These are phyloP conservation scores for Drosophila prostipennis DNA, from an alignment of 2,888 invertebrate genomes.

Conservation along the genomic window DNA sequence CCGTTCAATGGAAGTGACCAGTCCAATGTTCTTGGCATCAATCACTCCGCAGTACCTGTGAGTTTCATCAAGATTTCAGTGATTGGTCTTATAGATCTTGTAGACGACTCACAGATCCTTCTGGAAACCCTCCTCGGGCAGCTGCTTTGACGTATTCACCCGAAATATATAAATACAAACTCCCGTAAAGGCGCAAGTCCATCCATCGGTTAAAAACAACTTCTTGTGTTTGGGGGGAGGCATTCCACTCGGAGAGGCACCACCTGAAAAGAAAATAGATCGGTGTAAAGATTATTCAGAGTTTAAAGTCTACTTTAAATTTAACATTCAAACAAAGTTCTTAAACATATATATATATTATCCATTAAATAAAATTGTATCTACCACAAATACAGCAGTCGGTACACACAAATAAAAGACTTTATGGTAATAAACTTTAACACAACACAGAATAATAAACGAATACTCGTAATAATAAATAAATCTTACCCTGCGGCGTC, in stretches of 20 bases:
- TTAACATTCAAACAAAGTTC: too few species aligned
- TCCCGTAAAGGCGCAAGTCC: constrained; percentile 92
- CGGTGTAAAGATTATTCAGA: neutral
- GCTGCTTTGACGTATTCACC: constrained; percentile 92
- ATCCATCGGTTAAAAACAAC: constrained; percentile 93
- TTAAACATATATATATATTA: too few species aligned
- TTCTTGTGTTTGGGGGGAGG: constrained; percentile 87
- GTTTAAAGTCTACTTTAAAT: too few species aligned
- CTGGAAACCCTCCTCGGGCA: constrained; percentile 97
- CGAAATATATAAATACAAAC: constrained; percentile 94
- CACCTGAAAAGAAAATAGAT: constrained; percentile 53
- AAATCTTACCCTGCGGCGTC: constrained; percentile 82
- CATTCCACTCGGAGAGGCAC: constrained; percentile 82
- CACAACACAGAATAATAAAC: too few species aligned
- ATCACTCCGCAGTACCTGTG: constrained; percentile 91
- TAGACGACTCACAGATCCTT: constrained; percentile 88
- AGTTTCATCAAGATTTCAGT: neutral
- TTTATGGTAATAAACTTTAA: too few species aligned
- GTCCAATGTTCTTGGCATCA: constrained; percentile 90
- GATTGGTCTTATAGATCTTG: neutral
- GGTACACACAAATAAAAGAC: too few species aligned
- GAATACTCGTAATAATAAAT: too few species aligned
- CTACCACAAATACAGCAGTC: too few species aligned
- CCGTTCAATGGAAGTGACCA: constrained; percentile 94
- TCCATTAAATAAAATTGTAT: too few species aligned